Conservation (phyloP, 2,797 vertebrate species). For the Pangasius djambal region DNA sequence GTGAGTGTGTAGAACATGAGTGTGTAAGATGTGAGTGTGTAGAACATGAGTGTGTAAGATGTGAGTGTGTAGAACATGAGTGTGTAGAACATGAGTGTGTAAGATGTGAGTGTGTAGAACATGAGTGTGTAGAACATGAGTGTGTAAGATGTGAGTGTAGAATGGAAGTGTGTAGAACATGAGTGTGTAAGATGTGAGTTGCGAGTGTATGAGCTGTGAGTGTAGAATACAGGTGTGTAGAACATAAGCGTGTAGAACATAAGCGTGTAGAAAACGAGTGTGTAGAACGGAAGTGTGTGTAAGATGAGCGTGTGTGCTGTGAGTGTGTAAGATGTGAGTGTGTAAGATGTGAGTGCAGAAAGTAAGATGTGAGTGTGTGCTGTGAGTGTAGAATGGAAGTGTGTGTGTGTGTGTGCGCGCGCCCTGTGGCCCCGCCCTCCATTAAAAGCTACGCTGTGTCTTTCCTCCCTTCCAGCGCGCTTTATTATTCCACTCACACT, state of each 20-base stretch:
- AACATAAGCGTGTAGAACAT: neutral
- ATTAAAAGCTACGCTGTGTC: conserved; percentile 53
- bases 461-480: conserved; percentile 47
- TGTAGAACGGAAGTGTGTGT: neutral
- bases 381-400: neutral
- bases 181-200: neutral
- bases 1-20: neutral
- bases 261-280: neutral
- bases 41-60: neutral
- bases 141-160: neutral
- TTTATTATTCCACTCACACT: conserved; percentile 5
- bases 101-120: neutral
- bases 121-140: neutral
- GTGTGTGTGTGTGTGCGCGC: neutral
- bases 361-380: neutral
- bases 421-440: conserved; percentile 46
- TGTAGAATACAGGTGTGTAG: neutral
- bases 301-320: too few species aligned
- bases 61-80: neutral
- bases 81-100: neutral
- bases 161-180: neutral
- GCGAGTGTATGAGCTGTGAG: neutral
- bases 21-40: neutral
- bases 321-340: neutral
- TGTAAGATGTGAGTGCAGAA: too few species aligned